These are phyloP conservation scores for Cataglyphis rosenhaueri DNA, from an alignment of 2,888 invertebrate species.

Conservation along the genomic window DNA sequence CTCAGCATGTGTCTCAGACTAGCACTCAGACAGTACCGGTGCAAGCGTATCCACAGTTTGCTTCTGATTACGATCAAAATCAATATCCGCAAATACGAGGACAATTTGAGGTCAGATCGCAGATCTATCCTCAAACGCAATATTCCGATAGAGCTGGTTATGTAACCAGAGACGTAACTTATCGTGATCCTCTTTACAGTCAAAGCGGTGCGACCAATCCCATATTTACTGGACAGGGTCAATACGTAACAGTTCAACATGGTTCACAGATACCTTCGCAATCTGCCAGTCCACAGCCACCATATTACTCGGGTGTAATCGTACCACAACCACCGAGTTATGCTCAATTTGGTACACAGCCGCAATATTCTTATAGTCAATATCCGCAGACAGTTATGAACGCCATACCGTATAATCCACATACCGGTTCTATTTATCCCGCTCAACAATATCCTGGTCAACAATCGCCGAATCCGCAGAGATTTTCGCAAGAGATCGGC, in stretches of 20 bases:
- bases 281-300: conserved; percentile 81
- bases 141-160: conserved; percentile 81
- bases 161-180: conserved; percentile 81
- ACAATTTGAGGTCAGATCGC: conserved; percentile 81
- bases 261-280: conserved; percentile 79
- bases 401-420: conserved; percentile 80
- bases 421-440: conserved; percentile 75
- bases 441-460: conserved; percentile 78
- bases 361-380: conserved; percentile 81
- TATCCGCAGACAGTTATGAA: conserved; percentile 83
- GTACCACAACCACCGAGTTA: conserved; percentile 75
- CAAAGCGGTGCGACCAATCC: conserved; percentile 77
- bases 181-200: conserved; percentile 79
- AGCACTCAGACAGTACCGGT: conserved; percentile 81
- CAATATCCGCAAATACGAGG: conserved; percentile 82
- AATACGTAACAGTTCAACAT: conserved; percentile 81
- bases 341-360: conserved; percentile 76
- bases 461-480: conserved; percentile 82
- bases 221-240: conserved; percentile 78
- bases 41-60: conserved; percentile 82
- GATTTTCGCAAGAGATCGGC: conserved; percentile 82
- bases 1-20: conserved; percentile 81
- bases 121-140: conserved; percentile 79
- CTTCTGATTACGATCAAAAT: conserved; percentile 79
- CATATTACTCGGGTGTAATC: conserved; percentile 80